Evolutionary conservation across 92 coral and sea anemone genomes (phyloP), one percentile per base, ranked within the genome.

Genomic region (Zoanthus solanderi): DNA sequence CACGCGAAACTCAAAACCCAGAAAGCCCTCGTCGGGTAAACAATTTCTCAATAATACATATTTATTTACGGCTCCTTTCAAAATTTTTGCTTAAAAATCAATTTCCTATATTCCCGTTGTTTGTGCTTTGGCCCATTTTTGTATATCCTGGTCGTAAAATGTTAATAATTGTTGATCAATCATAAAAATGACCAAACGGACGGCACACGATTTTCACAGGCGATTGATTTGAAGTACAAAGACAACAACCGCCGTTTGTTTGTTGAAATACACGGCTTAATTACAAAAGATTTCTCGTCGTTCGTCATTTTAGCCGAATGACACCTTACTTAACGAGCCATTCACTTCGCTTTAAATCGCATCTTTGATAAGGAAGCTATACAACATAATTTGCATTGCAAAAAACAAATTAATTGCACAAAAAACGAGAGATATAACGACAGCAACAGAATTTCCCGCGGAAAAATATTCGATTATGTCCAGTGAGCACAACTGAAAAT

Each of bases 221-320:
- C n/a, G 80, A 48, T 48, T 28, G 14, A 47, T 30, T 42, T 52
- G 80, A 1, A 63, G 37, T 18, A 32, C 50, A 28, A 5, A 15
- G 30, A 7, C 73, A 80, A 80, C 45, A 63, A 61, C 17, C 65
- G 61, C 42, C 4, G 29, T 6, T 28, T 6, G 18, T 45, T 80
- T 80, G 73, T 80, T 80, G 10, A 56, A 15, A 5, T 45, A 45
- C 57, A 65, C 2, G 12, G 53, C 7, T 34, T 45, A 58, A 79
- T 61, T 34, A 44, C 44, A 44, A 79, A 79, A 63, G 58, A 80
- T 61, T 57, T 5, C 45, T 80, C 34, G 57, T 18, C 46, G 63
- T 30, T 80, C 84, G 58, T 65, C 84, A 80, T 65, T 79, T 80
- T 11, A 80, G 65, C 84, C 42, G 56, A 57, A 42, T 61, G 84